phyloP scores from a whole-genome alignment of 1,140 invertebrate genomes.

The Drosophila sturtevanti region DNA sequence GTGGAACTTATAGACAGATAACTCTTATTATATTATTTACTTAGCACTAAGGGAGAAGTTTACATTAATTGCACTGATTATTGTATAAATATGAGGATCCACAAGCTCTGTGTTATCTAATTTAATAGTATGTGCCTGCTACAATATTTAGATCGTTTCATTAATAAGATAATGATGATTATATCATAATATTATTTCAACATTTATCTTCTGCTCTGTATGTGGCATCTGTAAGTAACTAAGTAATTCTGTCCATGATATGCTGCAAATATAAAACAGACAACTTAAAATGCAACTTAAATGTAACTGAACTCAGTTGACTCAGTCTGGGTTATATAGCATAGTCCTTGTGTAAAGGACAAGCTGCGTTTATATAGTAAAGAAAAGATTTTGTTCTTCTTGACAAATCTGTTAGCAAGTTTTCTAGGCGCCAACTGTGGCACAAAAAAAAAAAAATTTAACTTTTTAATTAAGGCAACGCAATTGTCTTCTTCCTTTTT shows the following conservation, averaged over 20 bases:
- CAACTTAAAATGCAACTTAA: not conserved
- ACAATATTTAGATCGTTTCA: too few relatives aligned
- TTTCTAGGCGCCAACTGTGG: conserved; percentile 49
- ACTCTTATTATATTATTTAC: too few relatives aligned
- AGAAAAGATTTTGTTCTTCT: conserved; percentile 5
- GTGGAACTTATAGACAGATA: too few relatives aligned
- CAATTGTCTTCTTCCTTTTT: conserved; percentile 60
- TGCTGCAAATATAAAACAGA: not conserved
- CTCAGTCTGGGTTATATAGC: not conserved
- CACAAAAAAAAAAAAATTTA: conserved; percentile 58
- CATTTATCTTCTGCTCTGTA: too few relatives aligned
- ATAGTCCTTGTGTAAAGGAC: conserved; percentile 8
- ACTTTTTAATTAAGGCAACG: conserved; percentile 73
- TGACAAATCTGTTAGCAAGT: conserved; percentile 39
- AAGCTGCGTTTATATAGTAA: not conserved
- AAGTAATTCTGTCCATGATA: not conserved
- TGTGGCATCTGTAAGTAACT: too few relatives aligned
- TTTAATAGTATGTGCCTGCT: too few relatives aligned
- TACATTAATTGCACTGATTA: too few relatives aligned
- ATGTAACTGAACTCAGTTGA: not conserved
- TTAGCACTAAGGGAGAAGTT: too few relatives aligned
- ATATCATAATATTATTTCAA: too few relatives aligned
- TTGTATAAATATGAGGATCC: too few relatives aligned
- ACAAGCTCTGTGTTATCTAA: too few relatives aligned
- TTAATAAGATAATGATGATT: too few relatives aligned